A percentile compares a stretch with the other conserved stretches of the same genome.
Evolutionary conservation across 2,113 vertebrate species (phyloP).

Genomic region (Colius striatus): DNA sequence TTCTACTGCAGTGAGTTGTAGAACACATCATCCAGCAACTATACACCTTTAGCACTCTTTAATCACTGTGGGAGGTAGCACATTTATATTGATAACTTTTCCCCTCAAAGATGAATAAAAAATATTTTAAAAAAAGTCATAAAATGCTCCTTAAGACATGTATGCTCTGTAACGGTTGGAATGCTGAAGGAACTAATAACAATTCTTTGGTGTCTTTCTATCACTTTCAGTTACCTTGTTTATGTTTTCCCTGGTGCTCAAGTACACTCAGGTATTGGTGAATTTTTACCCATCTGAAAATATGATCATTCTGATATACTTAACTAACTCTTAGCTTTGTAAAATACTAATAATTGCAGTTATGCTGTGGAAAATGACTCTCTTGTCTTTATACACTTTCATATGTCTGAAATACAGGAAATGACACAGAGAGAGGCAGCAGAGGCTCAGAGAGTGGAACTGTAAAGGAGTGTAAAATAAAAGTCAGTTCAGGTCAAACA

Average conservation of each 20-base stretch:
- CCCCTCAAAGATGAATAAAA: neutral
- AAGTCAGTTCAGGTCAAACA: neutral
- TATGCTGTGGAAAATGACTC: neutral
- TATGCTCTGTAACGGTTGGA: neutral
- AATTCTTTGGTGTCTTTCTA: neutral
- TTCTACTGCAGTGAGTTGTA: neutral
- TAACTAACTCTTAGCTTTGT: neutral
- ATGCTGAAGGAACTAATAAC: neutral
- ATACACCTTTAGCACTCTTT: neutral
- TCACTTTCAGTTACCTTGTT: neutral
- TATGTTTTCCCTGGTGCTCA: neutral
- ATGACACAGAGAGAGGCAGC: neutral
- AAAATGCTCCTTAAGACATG: accelerated
- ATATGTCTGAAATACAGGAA: neutral
- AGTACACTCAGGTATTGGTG: neutral
- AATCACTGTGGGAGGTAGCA: neutral
- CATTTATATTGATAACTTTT: neutral
- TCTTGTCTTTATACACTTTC: neutral
- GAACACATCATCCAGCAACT: neutral
- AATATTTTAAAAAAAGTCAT: neutral
- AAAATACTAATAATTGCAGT: neutral
- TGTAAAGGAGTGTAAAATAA: neutral
- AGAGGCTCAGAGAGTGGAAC: neutral
- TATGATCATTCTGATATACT: neutral
- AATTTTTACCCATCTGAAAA: neutral